Evolutionary conservation across 1,140 invertebrate species (phyloP).

Genomic region (Hyposmocoma kahamanoa): DNA sequence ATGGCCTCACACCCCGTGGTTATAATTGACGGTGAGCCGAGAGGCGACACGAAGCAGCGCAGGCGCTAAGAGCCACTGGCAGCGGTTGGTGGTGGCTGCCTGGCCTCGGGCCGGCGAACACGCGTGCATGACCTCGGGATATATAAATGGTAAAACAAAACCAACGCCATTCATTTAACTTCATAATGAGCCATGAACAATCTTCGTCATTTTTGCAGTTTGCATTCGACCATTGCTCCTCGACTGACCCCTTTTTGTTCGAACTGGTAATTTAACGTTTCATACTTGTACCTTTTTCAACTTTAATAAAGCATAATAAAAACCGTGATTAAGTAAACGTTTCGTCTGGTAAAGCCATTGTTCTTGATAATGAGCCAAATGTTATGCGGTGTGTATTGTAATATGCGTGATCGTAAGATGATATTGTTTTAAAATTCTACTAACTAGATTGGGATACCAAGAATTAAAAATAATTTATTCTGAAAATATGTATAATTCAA

Average conservation of each 20-base stretch:
- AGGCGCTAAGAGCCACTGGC: neutral
- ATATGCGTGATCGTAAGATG: slow-evolving; percentile 21
- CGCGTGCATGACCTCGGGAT: slow-evolving; percentile 23
- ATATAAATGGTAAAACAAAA: slow-evolving; percentile 24
- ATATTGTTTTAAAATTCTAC: slow-evolving; percentile 17
- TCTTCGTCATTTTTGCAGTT: slow-evolving; percentile 47
- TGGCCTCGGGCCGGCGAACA: slow-evolving; percentile 10
- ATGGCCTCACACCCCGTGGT: neutral
- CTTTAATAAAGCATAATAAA: slow-evolving; percentile 55
- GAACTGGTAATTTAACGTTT: slow-evolving; percentile 50
- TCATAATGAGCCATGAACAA: slow-evolving; percentile 62
- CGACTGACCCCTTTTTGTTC: slow-evolving; percentile 44
- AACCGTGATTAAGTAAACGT: slow-evolving; percentile 58
- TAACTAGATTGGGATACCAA: slow-evolving; percentile 5
- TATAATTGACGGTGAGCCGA: neutral
- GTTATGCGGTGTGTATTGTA: slow-evolving; percentile 21
- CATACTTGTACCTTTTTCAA: slow-evolving; percentile 35
- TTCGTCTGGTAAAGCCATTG: slow-evolving; percentile 46
- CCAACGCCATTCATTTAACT: slow-evolving; percentile 41
- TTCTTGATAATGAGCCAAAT: slow-evolving; percentile 45
- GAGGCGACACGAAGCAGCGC: neutral
- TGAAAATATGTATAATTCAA: too few relatives aligned
- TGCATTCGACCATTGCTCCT: slow-evolving; percentile 29
- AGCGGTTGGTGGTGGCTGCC: neutral
- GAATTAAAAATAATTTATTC: too few relatives aligned